Evolutionary conservation across 1,140 invertebrate species (phyloP).

Genomic region (Drosophila ogumai): DNA sequence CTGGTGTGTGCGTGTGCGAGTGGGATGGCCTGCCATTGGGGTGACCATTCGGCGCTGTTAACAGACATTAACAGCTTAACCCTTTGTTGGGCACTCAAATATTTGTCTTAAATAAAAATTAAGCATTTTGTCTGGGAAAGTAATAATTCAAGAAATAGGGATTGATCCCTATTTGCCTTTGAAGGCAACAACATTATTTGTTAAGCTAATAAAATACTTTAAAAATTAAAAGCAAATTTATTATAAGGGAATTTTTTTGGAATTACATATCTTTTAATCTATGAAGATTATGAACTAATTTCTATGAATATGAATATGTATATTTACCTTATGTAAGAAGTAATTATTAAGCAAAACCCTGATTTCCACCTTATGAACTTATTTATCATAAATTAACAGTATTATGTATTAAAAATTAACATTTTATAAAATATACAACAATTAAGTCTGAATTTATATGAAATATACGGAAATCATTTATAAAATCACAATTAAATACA

Average conservation of each 20-base stretch:
- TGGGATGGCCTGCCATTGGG: constrained; percentile 4
- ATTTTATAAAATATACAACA: neutral
- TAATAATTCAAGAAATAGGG: too few relatives aligned
- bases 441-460: neutral
- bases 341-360: too few relatives aligned
- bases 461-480: neutral
- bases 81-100: neutral
- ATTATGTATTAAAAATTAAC: neutral
- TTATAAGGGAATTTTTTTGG: too few relatives aligned
- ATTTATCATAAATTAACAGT: neutral
- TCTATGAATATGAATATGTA: too few relatives aligned
- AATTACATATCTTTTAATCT: too few relatives aligned
- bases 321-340: neutral
- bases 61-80: constrained; percentile 25
- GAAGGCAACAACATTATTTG: too few relatives aligned
- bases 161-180: too few relatives aligned
- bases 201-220: too few relatives aligned
- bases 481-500: too few relatives aligned
- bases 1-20: neutral
- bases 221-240: too few relatives aligned
- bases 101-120: neutral
- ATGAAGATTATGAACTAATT: too few relatives aligned
- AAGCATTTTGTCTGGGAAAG: neutral
- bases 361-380: neutral
- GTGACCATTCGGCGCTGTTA: constrained; percentile 39